Evolutionary conservation across 2,888 invertebrate species (phyloP).

Genomic region (Heliconius ethilla): DNA sequence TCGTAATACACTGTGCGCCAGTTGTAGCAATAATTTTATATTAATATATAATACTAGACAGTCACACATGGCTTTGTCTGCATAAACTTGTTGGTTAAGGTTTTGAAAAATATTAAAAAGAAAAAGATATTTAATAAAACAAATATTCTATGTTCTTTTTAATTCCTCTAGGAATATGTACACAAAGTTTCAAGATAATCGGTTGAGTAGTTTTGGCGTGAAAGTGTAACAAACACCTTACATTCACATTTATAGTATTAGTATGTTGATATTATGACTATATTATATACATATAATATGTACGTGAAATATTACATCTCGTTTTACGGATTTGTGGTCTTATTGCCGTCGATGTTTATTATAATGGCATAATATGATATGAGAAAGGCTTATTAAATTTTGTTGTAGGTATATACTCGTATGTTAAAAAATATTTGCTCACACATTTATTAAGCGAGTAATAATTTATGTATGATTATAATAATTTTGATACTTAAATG

Average conservation of each 20-base stretch:
- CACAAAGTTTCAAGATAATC: too few relatives aligned
- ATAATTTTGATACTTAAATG: neutral
- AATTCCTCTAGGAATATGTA: too few relatives aligned
- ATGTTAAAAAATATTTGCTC: conserved; percentile 1
- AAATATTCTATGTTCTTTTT: too few relatives aligned
- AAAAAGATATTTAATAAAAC: too few relatives aligned
- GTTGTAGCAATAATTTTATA: conserved; percentile 33
- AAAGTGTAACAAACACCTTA: too few relatives aligned
- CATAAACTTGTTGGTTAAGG: too few relatives aligned
- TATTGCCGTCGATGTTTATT: conserved; percentile 13
- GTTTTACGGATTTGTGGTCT: conserved; percentile 12
- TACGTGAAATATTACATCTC: conserved; percentile 6
- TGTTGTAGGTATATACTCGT: neutral
- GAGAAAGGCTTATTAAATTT: conserved; percentile 12
- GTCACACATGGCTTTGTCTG: too few relatives aligned
- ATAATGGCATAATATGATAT: neutral
- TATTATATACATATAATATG: neutral
- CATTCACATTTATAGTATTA: too few relatives aligned
- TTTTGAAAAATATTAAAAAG: too few relatives aligned
- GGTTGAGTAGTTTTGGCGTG: too few relatives aligned
- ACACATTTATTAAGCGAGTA: neutral
- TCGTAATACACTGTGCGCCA: conserved; percentile 50
- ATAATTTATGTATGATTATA: neutral
- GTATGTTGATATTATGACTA: neutral
- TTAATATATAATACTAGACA: conserved; percentile 22